Percentiles rank a stretch among this genome's conserved stretches.
These are phyloP conservation scores for Eurytoma californica DNA, from an alignment of 2,888 invertebrate genomes.

Conservation along the genomic window DNA sequence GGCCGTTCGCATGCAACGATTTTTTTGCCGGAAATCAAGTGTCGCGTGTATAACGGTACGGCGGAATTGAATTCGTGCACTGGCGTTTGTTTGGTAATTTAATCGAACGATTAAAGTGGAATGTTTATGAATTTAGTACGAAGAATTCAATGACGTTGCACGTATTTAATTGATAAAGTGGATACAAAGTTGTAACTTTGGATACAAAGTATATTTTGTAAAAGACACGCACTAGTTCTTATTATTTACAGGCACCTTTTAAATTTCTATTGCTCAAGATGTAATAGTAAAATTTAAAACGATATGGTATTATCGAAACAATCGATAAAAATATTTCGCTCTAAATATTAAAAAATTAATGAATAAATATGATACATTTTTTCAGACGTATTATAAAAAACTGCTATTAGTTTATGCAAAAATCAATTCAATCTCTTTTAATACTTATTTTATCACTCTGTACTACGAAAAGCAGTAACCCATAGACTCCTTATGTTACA, in stretches of 20 bases:
- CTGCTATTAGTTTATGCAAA: too few species aligned
- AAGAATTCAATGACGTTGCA: background rate
- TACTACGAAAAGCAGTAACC: too few species aligned
- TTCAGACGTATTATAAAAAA: too few species aligned
- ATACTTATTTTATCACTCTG: too few species aligned
- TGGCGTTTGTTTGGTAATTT: conserved; percentile 7
- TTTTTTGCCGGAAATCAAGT: background rate
- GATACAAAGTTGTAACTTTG: background rate
- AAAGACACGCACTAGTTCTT: background rate
- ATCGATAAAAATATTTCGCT: too few species aligned
- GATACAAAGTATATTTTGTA: background rate
- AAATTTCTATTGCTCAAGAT: too few species aligned
- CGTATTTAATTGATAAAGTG: background rate
- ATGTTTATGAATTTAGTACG: background rate
- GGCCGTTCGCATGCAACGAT: background rate
- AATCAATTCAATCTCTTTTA: too few species aligned
- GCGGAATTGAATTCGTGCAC: background rate
- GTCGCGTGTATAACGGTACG: background rate
- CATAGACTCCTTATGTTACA: too few species aligned
- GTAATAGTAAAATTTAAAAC: background rate
- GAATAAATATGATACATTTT: too few species aligned
- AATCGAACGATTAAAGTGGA: background rate
- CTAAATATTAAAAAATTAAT: too few species aligned
- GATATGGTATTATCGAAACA: too few species aligned
- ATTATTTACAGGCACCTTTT: background rate